phyloP scores from a whole-genome alignment of 2,797 vertebrate genomes.

The Darevskia nairensis region DNA sequence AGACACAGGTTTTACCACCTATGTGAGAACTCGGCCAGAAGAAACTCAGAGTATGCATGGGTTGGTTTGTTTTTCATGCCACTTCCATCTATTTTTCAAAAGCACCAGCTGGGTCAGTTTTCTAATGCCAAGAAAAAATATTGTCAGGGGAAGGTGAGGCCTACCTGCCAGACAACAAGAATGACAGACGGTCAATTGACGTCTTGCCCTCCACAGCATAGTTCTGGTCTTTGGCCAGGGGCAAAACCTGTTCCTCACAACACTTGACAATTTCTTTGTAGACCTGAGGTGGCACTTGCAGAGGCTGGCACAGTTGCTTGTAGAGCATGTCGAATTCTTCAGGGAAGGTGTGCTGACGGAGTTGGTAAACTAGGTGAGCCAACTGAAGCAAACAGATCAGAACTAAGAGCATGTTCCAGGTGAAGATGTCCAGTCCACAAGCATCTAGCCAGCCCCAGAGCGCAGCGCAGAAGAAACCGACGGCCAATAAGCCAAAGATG shows the following conservation, averaged over 20 bases:
- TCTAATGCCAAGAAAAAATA: background rate
- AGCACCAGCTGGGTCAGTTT: slow-evolving; percentile 7
- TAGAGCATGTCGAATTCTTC: slow-evolving; percentile 89
- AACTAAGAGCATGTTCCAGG: slow-evolving; percentile 88
- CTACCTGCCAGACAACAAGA: slow-evolving; percentile 96
- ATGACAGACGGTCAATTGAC: slow-evolving; percentile 90
- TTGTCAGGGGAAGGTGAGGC: slow-evolving; percentile 20
- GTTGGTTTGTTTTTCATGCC: too few species aligned
- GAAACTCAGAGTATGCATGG: background rate
- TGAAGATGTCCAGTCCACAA: slow-evolving; percentile 88
- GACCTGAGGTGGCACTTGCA: slow-evolving; percentile 87
- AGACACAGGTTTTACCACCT: background rate
- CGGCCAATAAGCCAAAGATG: slow-evolving; percentile 87
- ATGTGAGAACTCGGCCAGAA: background rate
- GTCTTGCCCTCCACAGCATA: slow-evolving; percentile 96
- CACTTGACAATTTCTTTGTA: slow-evolving; percentile 91
- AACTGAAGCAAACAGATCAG: slow-evolving; percentile 85
- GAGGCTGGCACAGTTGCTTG: slow-evolving; percentile 88
- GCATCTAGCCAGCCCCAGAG: slow-evolving; percentile 92
- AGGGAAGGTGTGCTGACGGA: slow-evolving; percentile 82
- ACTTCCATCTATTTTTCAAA: background rate
- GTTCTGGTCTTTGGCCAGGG: slow-evolving; percentile 86
- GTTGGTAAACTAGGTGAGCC: slow-evolving; percentile 85
- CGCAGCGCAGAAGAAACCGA: slow-evolving; percentile 85
- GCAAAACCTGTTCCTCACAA: slow-evolving; percentile 87